phyloP scores from a whole-genome alignment of 2,888 invertebrate genomes.

The Idaea dimidiata region DNA sequence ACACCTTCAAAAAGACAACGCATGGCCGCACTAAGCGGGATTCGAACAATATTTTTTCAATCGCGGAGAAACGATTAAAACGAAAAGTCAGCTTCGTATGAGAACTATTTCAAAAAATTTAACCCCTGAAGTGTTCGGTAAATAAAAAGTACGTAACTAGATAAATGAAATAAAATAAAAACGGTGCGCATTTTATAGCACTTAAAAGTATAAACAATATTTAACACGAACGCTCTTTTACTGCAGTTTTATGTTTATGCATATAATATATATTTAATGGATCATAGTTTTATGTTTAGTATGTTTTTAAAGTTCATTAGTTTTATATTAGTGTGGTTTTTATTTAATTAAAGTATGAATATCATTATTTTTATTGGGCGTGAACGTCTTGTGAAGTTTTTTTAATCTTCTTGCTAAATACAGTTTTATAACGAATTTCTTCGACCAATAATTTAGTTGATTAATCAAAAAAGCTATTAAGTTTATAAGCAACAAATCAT shows the following conservation, averaged over 20 bases:
- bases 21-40: too few species aligned
- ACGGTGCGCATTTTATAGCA: not conserved
- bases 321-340: constrained; percentile 1
- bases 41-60: too few species aligned
- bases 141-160: not conserved
- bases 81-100: not conserved
- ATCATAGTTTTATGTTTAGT: constrained; percentile 14
- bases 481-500: too few species aligned
- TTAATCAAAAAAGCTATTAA: not conserved
- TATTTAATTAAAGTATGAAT: constrained; percentile 10
- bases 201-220: not conserved
- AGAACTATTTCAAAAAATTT: not conserved
- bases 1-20: too few species aligned
- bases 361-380: constrained; percentile 17
- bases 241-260: constrained; percentile 23
- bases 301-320: not conserved
- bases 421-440: constrained; percentile 4
- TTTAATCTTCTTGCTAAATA: not conserved
- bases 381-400: constrained; percentile 12
- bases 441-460: not conserved
- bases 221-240: constrained; percentile 4
- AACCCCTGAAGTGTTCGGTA: not conserved
- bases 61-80: not conserved
- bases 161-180: not conserved
- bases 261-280: constrained; percentile 13